Evolutionary conservation across 53 echinoderm and acorn worm species (phyloP), one percentile per base, ranked within the genome.

Genomic region (Temnopleurus reevesii): DNA sequence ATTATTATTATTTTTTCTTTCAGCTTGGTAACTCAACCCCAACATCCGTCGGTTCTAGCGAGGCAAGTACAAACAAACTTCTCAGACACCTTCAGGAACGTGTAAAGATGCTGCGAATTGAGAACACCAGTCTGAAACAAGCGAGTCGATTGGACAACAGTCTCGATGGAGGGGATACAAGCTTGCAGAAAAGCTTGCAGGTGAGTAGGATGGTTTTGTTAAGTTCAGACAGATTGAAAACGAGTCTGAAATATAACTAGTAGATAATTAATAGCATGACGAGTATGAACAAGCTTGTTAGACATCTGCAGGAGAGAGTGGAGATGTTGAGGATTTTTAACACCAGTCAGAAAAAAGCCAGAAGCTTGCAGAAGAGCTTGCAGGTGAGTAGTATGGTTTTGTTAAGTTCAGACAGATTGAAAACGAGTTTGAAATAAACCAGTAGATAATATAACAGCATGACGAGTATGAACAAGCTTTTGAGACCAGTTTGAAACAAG

Each of bases 291-390:
- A 97, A 71, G 41, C 71, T 71, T 9, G 86, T 95, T 2, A 90
- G 92, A 25, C 94, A 94, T 51, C 91, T 97, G 9, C 98, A 97
- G 59, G 98, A 97, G 4, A 90, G 94, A 55, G 95, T 97, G 29
- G 93, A 94, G 58, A 94, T 92, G 56, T 95, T 97, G 12, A 86
- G 92, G 59, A 61, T 81, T 54, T 95, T 95, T 86, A 97, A 97
- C 89, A 65, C 94, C 31, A 88, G 89, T 27, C 91, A 95, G 19
- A 94, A 89, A 38, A 76, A 91, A 45, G 90, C 90, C 47, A 85
- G 77, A 17, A 81, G 90, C 58, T 59, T 64, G 21, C 81, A 63
- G 36, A 90, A 55, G 44, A 90, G 65, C 47, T 8, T 90, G 12
- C 59, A 59, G 81, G 81, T 63, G 13, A 31, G 53, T 19, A 2